phyloP scores from a whole-genome alignment of 2,797 vertebrate genomes.

The Rhadinocentrus ornatus region DNA sequence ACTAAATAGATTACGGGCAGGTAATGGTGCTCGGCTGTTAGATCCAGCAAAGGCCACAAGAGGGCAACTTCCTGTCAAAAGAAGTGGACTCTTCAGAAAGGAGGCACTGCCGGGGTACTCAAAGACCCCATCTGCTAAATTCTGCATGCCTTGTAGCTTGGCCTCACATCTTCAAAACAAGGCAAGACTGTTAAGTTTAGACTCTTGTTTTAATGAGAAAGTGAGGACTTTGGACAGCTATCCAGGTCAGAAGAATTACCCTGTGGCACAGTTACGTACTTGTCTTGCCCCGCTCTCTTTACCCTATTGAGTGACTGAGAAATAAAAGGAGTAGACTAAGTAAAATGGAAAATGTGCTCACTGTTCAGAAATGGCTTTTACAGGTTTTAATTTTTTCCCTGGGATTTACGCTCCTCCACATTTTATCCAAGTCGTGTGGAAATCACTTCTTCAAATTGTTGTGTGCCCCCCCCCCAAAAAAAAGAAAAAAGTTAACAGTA shows the following conservation, averaged over 20 bases:
- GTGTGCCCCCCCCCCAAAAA: neutral
- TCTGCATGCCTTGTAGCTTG: constrained; percentile 54
- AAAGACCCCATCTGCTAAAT: constrained; percentile 55
- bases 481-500: neutral
- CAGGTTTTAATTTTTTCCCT: neutral
- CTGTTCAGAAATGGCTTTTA: constrained; percentile 19
- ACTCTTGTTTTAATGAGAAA: constrained; percentile 19
- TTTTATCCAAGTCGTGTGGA: constrained; percentile 2
- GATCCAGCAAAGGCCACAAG: constrained; percentile 34
- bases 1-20: constrained; percentile 1
- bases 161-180: constrained; percentile 34
- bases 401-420: constrained; percentile 8
- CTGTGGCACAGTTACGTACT: constrained; percentile 21
- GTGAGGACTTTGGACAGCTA: constrained; percentile 26
- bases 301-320: constrained; percentile 18
- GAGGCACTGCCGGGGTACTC: constrained; percentile 17
- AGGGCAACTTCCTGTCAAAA: constrained; percentile 39
- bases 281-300: constrained; percentile 15
- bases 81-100: neutral
- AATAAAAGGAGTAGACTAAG: constrained; percentile 1
- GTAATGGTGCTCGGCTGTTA: constrained; percentile 5
- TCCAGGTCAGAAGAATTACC: constrained; percentile 33
- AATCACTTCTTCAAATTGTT: constrained; percentile 4
- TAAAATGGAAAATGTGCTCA: neutral
- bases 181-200: constrained; percentile 26